These are phyloP conservation scores for Scelioninae gen. 2 DNA, from an alignment of 2,888 invertebrate genomes.

Conservation along the genomic window DNA sequence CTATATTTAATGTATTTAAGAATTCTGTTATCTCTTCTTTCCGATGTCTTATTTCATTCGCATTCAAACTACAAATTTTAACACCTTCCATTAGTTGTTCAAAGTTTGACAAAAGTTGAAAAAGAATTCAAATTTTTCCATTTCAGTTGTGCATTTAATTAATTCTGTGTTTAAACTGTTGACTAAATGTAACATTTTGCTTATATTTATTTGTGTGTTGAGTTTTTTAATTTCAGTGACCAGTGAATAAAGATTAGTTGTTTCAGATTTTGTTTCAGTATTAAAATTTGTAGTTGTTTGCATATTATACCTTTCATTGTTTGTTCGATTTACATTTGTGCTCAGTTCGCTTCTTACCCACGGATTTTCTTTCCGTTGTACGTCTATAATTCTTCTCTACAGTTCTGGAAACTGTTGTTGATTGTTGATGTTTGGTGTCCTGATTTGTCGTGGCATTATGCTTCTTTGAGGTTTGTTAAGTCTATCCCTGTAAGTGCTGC, in stretches of 20 bases:
- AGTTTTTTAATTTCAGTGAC: constrained; percentile 31
- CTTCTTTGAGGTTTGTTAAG: no score
- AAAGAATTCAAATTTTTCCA: constrained; percentile 54
- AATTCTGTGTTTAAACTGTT: constrained; percentile 22
- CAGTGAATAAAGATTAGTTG: background rate
- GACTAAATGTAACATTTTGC: constrained; percentile 46
- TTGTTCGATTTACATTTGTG: no score
- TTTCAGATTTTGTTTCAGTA: no score
- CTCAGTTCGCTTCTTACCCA: no score
- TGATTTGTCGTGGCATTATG: no score
- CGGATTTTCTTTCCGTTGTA: no score
- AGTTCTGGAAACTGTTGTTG: no score
- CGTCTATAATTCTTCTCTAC: no score
- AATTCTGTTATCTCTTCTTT: constrained; percentile 29
- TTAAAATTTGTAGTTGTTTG: no score
- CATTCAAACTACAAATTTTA: constrained; percentile 62
- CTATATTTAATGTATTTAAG: constrained; percentile 4
- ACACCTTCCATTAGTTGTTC: constrained; percentile 30
- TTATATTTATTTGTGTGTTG: constrained; percentile 20
- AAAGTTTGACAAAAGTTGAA: constrained; percentile 53
- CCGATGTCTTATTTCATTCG: constrained; percentile 55
- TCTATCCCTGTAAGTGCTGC: background rate
- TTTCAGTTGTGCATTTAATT: constrained; percentile 11
- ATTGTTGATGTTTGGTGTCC: no score
- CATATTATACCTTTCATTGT: no score